A percentile compares a stretch with the other conserved stretches of the same genome.
These are phyloP conservation scores for Chrysomallon squamiferum DNA, from an alignment of 1,140 invertebrate genomes.

Conservation along the genomic window DNA sequence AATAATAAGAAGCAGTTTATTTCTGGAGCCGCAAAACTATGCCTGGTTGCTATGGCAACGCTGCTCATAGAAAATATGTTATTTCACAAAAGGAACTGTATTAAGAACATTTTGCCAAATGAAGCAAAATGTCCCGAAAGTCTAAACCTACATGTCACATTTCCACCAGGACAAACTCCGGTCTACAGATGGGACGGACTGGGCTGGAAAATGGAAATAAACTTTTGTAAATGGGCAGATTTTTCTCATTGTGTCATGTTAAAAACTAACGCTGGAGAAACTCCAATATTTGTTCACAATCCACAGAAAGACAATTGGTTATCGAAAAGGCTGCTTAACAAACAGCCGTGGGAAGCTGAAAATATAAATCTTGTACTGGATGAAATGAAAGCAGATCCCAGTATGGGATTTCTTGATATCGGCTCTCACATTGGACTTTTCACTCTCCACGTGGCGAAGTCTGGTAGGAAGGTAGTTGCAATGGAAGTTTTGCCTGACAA, in stretches of 20 bases:
- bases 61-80: no score
- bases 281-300: constrained; percentile 19
- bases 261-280: background rate
- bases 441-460: constrained; percentile 35
- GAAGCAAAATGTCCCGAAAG: no score
- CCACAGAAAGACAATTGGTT: constrained; percentile 12
- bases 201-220: background rate
- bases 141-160: no score
- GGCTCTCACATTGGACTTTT: constrained; percentile 52
- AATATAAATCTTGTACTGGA: constrained; percentile 2
- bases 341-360: constrained; percentile 22
- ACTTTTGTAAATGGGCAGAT: background rate
- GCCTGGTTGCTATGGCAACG: no score
- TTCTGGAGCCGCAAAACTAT: no score
- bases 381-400: constrained; percentile 9
- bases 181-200: background rate
- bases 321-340: constrained; percentile 8
- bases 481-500: constrained; percentile 40
- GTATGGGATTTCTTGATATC: constrained; percentile 41
- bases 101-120: no score
- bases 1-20: no score
- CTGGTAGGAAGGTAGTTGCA: constrained; percentile 38
- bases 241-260: background rate
- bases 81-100: no score
- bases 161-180: background rate